Base-by-base conservation (phyloP, 2,113 vertebrate genomes). In the Tonatia bakeri region DNA sequence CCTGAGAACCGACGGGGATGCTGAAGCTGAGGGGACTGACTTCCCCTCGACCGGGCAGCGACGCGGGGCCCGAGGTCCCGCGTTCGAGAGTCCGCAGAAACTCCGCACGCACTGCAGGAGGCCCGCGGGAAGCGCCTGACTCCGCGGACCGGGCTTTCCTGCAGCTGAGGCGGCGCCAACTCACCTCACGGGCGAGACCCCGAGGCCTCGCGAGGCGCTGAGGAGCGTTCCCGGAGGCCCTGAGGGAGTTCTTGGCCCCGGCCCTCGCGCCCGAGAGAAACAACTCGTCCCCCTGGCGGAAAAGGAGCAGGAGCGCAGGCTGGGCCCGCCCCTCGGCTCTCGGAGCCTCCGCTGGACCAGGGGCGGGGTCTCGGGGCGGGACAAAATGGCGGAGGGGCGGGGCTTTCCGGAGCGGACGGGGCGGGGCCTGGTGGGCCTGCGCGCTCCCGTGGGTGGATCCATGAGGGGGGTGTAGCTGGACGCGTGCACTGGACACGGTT, bases 331-430 rank as follows among this genome's bases (percentile, higher is more conserved):
- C 54, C 31, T 4, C 9, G 0, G 3, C 3, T 1, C 2, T 1
- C 3, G 65, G 2, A 0, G 10, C 14, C 4, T 1, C 17, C 0
- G 28, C 11, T 0, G 0, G 40, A 33, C 36, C 38, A 28, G 8
- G 13, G 17, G 61, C 13, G 54, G 36, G 2, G 11, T 10, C 6
- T 3, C 1, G 8, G 73, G 59, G 85, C 52, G 83, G 88, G 19
- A 19, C 45, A 81, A 85, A 7, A 67, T 45, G 38, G 81, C 20
- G 52, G 17, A 4, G 38, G 47, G 91, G 54, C 54, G 91, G 54
- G 69, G 72, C n/a, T 65, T 65, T 64, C 50, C 3, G 26, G 50
- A 12, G 61, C 0, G 26, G 33, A 40, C 81, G 70, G 95, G 95
- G 91, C 64, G 64, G 84, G 47, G 69, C 69, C 54, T 70, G 61